Evolutionary conservation across 2,797 vertebrate genomes (phyloP), one percentile per base, ranked within the genome.

Genomic region (Pogonophryne albipinna): DNA sequence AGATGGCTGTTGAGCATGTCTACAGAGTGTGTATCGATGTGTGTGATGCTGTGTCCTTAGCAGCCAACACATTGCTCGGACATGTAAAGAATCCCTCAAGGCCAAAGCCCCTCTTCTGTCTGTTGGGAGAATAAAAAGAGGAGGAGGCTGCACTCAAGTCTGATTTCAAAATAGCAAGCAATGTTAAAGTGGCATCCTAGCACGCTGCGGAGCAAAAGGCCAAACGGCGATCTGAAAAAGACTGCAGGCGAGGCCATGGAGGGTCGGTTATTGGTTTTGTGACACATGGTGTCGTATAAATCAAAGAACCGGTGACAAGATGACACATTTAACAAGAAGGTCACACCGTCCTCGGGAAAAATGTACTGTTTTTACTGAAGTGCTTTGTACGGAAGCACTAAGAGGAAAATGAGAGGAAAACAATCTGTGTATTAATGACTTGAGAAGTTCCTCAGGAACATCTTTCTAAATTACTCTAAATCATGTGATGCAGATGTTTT

Each of bases 161-260:
- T 49, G 50, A 80, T 83, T 91, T 91, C 74, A 92, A 94, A 94
- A 94, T 94, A 95, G 93, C 86, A 88, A 87, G 83, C 91, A 88
- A 92, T 92, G 91, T 84, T 80, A 71, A 79, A 84, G 85, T 78
- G 93, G 90, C 85, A 92, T 94, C 88, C 83, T 74, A 67, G 87
- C 87, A 85, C 17, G 58, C 71, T 41, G 63, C 0, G 38, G 64
- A 16, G 72, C 71, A 50, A 84, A 84, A 88, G 86, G 85, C 65
- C 71, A 86, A 89, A 79, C 23, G 12, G 78, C 73, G 67, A 62
- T 50, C 41, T 60, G 68, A 56, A 69, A 80, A 76, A 75, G 45
- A 59, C 61, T 9, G 10, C 61, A 20, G 20, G 51, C 57, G 20
- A 42, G 69, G 59, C 55, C 76, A 41, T 65, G 83, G 71, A 59